phyloP scores from a whole-genome alignment of 1,140 invertebrate genomes.

The Cydia strobilella region DNA sequence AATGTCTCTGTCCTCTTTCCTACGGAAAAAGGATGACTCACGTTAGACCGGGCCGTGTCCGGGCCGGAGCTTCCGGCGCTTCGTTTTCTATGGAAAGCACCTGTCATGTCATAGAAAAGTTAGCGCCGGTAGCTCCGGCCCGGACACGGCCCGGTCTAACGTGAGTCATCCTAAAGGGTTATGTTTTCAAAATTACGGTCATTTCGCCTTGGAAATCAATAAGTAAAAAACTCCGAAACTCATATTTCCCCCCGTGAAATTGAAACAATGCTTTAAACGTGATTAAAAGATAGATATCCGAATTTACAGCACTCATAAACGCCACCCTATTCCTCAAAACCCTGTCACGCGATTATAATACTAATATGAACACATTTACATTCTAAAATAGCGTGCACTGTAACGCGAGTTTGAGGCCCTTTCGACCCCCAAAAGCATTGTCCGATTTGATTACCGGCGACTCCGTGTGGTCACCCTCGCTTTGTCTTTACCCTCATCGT shows the following conservation, averaged over 20 bases:
- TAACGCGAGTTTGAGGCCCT: neutral
- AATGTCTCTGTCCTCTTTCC: too few relatives aligned
- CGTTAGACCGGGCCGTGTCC: too few relatives aligned
- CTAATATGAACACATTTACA: neutral
- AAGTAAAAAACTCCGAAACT: neutral
- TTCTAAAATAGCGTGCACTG: neutral
- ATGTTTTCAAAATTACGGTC: too few relatives aligned
- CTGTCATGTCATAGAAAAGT: too few relatives aligned
- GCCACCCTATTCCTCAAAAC: neutral
- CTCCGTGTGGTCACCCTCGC: neutral
- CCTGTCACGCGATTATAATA: neutral
- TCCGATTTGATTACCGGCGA: conserved; percentile 12
- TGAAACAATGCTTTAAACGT: conserved; percentile 2
- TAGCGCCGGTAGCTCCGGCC: too few relatives aligned
- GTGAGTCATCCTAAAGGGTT: too few relatives aligned
- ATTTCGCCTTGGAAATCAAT: too few relatives aligned
- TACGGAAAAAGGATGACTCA: too few relatives aligned
- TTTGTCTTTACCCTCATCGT: conserved; percentile 6
- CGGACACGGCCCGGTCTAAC: too few relatives aligned
- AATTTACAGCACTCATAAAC: neutral
- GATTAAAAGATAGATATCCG: neutral
- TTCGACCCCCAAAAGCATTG: neutral
- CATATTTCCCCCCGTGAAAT: neutral
- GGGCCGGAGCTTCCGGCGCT: too few relatives aligned
- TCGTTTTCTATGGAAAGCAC: too few relatives aligned